Percentiles rank a stretch among this genome's conserved stretches.
phyloP scores from a whole-genome alignment of 2,797 vertebrate genomes.

The Hippocampus kuda region DNA sequence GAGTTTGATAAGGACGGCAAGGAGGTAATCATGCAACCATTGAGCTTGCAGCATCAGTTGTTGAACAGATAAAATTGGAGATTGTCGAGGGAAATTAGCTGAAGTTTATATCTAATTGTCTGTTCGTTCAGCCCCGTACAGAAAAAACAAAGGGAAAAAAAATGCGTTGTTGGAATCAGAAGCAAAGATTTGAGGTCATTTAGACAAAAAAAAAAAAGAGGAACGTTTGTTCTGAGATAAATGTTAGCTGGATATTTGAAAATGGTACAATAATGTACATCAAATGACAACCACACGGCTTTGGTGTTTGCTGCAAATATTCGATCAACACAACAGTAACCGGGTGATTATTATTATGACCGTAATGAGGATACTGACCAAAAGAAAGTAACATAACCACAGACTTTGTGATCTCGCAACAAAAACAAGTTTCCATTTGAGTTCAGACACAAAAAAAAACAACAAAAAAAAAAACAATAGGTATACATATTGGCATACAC shows the following conservation, averaged over 20 bases:
- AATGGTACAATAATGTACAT: not conserved
- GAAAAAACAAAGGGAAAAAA: not conserved
- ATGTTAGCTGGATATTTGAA: not conserved
- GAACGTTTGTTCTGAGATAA: not conserved
- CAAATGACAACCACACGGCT: not conserved
- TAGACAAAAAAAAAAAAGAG: not conserved
- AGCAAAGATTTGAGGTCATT: not conserved
- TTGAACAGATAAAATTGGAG: not conserved
- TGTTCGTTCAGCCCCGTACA: not conserved
- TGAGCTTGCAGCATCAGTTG: conserved; percentile 1
- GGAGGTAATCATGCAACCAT: not conserved
- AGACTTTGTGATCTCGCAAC: not conserved
- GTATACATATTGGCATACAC: not conserved
- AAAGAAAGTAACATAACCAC: not conserved
- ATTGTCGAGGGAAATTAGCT: not conserved
- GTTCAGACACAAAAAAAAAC: not conserved
- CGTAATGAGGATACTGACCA: not conserved
- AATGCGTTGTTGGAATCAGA: not conserved
- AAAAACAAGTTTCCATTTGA: not conserved
- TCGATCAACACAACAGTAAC: not conserved
- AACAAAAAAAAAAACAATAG: not conserved
- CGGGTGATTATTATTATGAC: not conserved
- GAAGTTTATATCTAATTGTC: not conserved
- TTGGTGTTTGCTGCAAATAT: no score
- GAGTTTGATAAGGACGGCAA: not conserved